Evolutionary conservation across 2,797 vertebrate species (phyloP), one percentile per base, ranked within the genome.

Genomic region (Eurystomus glaucurus): DNA sequence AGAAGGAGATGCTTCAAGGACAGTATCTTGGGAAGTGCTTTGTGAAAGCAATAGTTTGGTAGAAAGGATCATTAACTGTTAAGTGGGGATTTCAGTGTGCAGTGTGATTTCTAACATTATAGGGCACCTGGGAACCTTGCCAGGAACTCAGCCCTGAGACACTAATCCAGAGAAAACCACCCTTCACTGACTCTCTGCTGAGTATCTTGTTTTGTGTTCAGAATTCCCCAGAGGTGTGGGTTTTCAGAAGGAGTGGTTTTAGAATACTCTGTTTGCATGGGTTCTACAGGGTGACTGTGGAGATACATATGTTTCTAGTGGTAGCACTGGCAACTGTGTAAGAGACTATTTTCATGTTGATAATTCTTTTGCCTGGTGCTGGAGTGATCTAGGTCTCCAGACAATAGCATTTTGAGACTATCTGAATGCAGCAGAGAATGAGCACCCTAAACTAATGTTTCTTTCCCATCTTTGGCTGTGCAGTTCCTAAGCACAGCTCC

Each of bases 311-410:
- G 18, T 88, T 91, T 89, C 48, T 72, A 26, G 68, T 29, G 28
- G 8, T 29, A 79, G 50, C 21, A 70, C 22, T 48, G 20, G 9
- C 29, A 61, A 17, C 43, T 71, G 18, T 70, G 11, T 79, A 71
- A 66, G 41, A 48, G 35, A n/a, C 26, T 78, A 1, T 72, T 85
- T 88, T 71, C 5, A 6, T 74, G n/a, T 11, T 54, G 51, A 20
- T 79, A 33, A 54, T 13, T 23, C 4, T 51, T 55, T 77, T 79
- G 51, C n/a, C 55, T 60, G 3, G 22, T 76, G 26, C 19, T 77
- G 0, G 3, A 58, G 21, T 1, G 1, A 22, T 77, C 22, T 61
- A 13, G 4, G 10, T 64, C 33, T 84, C n/a, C 14, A 51, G 41
- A 19, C 43, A 23, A 2, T 66, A 80, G 10, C 15, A 51, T 61